These are phyloP conservation scores for Patiria miniata DNA, from an alignment of 35 echinoderm and acorn worm species.

Conservation along the genomic window DNA sequence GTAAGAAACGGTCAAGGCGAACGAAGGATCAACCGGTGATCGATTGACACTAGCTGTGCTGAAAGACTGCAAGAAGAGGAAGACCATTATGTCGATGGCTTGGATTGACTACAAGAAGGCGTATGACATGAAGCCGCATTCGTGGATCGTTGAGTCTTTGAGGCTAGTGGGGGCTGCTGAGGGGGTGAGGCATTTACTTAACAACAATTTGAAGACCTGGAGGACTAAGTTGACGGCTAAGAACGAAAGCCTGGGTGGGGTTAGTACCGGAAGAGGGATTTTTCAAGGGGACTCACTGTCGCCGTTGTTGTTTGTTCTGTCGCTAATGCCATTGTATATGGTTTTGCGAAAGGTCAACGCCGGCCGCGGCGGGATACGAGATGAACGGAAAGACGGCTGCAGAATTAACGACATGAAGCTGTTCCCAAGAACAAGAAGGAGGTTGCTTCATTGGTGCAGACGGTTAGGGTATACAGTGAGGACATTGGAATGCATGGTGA, in stretches of 20 bases:
- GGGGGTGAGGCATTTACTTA: background rate
- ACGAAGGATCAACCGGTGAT: background rate
- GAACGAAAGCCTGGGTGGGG: background rate
- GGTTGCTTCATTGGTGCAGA: background rate
- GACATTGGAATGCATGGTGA: background rate
- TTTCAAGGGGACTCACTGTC: constrained; percentile 21
- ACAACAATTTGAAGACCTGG: background rate
- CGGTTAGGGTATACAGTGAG: background rate
- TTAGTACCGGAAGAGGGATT: constrained; percentile 3
- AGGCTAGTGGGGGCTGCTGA: background rate
- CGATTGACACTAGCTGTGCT: background rate
- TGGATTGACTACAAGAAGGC: background rate
- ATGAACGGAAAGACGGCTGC: background rate
- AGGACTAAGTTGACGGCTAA: background rate
- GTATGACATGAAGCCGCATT: background rate
- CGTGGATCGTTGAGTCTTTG: background rate
- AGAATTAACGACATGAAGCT: background rate
- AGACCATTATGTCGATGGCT: background rate
- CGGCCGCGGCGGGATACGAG: too few relatives aligned
- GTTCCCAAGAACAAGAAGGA: background rate
- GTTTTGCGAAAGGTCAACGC: background rate
- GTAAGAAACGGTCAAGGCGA: background rate
- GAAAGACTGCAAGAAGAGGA: background rate
- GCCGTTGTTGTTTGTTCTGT: background rate
- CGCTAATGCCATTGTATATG: background rate